Conservation (phyloP, 1,140 invertebrate species). For the Drosophila baimaii region DNA sequence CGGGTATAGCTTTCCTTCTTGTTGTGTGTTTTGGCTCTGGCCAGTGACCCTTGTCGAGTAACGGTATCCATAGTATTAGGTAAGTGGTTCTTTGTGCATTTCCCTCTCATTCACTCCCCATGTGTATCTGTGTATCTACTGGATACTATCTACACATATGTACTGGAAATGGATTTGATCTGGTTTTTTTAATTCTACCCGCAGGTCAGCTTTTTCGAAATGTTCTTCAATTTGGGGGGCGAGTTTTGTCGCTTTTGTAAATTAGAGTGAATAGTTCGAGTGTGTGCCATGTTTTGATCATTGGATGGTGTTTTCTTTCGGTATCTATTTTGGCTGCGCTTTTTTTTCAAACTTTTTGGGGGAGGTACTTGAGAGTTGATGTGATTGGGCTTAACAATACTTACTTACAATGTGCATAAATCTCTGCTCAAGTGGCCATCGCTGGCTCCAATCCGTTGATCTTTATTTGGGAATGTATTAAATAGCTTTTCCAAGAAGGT, state of each 20-base stretch:
- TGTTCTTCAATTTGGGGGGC: constrained; percentile 17
- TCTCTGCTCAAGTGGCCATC: constrained; percentile 42
- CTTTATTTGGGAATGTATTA: not conserved
- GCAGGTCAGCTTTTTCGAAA: constrained; percentile 25
- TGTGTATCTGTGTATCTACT: not conserved
- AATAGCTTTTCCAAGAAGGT: not conserved
- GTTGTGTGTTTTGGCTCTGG: constrained; percentile 43
- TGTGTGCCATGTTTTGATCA: constrained; percentile 3
- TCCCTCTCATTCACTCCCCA: constrained; percentile 11
- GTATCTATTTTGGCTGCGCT: constrained; percentile 31
- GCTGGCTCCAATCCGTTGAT: not conserved
- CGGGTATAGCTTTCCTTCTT: constrained; percentile 43
- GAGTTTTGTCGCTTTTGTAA: constrained; percentile 4
- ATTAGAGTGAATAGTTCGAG: not conserved
- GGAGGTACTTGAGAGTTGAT: not conserved
- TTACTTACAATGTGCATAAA: constrained; percentile 2
- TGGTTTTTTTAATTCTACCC: constrained; percentile 31
- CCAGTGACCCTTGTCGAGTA: constrained; percentile 71
- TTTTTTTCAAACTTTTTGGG: constrained; percentile 19
- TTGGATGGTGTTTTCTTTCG: constrained; percentile 7
- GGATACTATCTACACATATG: not conserved
- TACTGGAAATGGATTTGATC: constrained; percentile 12
- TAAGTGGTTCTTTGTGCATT: constrained; percentile 53
- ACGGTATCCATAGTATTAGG: constrained; percentile 80
- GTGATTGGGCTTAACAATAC: constrained; percentile 7